A percentile compares a stretch with the other conserved stretches of the same genome.
These are phyloP conservation scores for Romanomermis culicivorax DNA, from an alignment of 2,888 invertebrate genomes.

Conservation along the genomic window DNA sequence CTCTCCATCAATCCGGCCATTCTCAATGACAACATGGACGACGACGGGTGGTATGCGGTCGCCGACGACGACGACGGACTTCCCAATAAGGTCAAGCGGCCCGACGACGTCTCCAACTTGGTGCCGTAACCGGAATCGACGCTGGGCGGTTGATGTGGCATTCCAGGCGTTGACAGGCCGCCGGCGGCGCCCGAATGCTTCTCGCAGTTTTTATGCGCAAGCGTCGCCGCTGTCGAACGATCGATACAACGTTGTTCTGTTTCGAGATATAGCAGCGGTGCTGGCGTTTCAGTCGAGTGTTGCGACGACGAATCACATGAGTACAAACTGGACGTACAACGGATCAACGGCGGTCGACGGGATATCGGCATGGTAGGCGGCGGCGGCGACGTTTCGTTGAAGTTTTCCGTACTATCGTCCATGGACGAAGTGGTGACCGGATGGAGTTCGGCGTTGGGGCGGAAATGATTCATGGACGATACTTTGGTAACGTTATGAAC, in stretches of 20 bases:
- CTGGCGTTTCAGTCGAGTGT: neutral
- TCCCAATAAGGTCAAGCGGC: neutral
- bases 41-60: neutral
- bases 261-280: neutral
- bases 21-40: neutral
- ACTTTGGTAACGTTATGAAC: too few species aligned
- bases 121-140: conserved; percentile 2
- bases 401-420: conserved; percentile 1
- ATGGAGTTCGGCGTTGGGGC: too few species aligned
- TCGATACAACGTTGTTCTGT: neutral
- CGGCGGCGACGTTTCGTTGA: conserved; percentile 10
- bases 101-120: neutral
- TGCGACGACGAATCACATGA: conserved; percentile 2
- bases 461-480: too few species aligned
- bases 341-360: neutral
- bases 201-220: neutral
- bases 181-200: too few species aligned
- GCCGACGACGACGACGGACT: neutral
- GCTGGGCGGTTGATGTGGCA: conserved; percentile 3
- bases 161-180: too few species aligned
- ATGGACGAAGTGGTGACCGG: too few species aligned
- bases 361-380: conserved; percentile 3
- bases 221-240: neutral
- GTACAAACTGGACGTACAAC: neutral
- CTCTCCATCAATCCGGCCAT: too few species aligned